Percentiles rank a stretch among this genome's conserved stretches.
phyloP scores from a whole-genome alignment of 64 coral and sea anemone genomes.

The Hydrozoanthus tunicans region DNA sequence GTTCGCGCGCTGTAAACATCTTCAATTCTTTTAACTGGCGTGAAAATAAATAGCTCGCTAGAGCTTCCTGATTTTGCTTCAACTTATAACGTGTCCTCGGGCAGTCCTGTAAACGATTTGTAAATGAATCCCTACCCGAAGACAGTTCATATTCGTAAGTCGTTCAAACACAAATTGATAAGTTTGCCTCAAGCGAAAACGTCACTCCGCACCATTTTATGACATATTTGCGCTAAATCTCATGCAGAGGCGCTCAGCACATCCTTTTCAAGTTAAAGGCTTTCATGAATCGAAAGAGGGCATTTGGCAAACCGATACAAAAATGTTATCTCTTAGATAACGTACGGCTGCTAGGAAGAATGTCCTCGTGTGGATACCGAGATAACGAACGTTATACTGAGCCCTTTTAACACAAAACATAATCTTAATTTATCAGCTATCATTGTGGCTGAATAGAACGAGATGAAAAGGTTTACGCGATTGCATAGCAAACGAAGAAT shows the following conservation, averaged over 20 bases:
- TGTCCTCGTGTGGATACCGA: background rate
- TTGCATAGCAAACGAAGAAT: slow-evolving; percentile 55
- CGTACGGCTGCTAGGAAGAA: slow-evolving; percentile 35
- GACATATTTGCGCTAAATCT: slow-evolving; percentile 37
- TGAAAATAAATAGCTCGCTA: background rate
- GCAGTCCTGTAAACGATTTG: slow-evolving; percentile 25
- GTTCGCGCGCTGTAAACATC: background rate
- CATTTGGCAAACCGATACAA: slow-evolving; percentile 8
- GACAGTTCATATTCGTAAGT: slow-evolving; percentile 29
- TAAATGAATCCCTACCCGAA: slow-evolving; percentile 24
- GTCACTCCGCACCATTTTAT: slow-evolving; percentile 15
- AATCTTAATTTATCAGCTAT: slow-evolving; percentile 14
- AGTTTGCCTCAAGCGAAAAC: background rate
- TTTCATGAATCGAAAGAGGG: background rate
- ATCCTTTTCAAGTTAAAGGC: background rate
- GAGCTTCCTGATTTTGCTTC: slow-evolving; percentile 1
- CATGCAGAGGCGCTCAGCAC: background rate
- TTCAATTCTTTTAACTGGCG: background rate
- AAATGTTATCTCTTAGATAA: slow-evolving; percentile 58
- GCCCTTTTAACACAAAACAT: slow-evolving; percentile 47
- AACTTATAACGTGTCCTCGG: background rate
- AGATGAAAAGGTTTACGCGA: background rate
- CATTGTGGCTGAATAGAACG: background rate
- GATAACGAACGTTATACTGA: slow-evolving; percentile 21
- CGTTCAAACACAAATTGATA: slow-evolving; percentile 17